Percentiles rank a stretch among this genome's conserved stretches.
phyloP scores from a whole-genome alignment of 2,888 invertebrate species.

The Julus scanicus region DNA sequence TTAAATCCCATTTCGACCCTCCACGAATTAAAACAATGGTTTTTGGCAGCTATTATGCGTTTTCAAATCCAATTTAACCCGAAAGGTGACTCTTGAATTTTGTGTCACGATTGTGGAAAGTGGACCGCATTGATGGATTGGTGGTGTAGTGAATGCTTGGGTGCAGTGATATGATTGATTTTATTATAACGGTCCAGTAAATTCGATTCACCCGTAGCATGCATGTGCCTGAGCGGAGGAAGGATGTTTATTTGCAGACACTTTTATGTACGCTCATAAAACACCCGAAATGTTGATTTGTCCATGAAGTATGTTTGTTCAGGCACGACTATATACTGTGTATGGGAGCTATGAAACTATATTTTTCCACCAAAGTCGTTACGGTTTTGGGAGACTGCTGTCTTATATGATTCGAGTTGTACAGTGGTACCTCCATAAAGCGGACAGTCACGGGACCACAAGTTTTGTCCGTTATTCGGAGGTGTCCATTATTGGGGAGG shows the following conservation, averaged over 20 bases:
- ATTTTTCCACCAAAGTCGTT: background rate
- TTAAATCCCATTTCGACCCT: background rate
- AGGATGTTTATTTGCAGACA: background rate
- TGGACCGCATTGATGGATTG: background rate
- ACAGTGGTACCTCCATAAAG: too few relatives aligned
- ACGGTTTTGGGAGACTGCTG: background rate
- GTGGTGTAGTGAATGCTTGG: background rate
- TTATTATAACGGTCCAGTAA: background rate
- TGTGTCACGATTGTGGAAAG: background rate
- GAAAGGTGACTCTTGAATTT: background rate
- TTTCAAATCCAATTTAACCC: background rate
- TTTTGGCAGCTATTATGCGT: background rate
- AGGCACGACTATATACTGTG: background rate
- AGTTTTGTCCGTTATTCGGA: too few relatives aligned
- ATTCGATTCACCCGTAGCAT: background rate
- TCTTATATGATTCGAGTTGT: too few relatives aligned
- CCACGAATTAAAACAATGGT: background rate
- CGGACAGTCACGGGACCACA: too few relatives aligned
- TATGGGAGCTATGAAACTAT: background rate
- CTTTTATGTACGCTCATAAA: conserved; percentile 17
- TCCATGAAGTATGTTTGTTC: conserved; percentile 1
- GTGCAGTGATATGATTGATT: background rate
- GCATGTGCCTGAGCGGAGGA: background rate
- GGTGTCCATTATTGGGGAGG: too few relatives aligned
- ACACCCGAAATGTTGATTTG: background rate